Evolutionary conservation across 2,888 invertebrate genomes (phyloP).

Genomic region (Drosophila tanythrix): DNA sequence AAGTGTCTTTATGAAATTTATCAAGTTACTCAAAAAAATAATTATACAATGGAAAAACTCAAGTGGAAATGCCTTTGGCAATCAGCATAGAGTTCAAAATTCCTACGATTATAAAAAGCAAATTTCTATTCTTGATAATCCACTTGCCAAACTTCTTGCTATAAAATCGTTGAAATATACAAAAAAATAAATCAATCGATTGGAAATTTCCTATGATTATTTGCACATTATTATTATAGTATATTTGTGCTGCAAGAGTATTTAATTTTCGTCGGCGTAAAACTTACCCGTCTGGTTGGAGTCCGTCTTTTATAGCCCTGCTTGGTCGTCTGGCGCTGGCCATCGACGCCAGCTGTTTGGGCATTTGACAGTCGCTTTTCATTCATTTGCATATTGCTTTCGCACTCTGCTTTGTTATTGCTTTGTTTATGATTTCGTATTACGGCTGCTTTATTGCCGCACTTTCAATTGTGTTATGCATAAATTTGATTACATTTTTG

Average conservation of each 20-base stretch:
- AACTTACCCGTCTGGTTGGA: background rate
- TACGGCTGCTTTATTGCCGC: constrained; percentile 65
- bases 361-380: constrained; percentile 73
- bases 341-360: constrained; percentile 67
- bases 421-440: constrained; percentile 73
- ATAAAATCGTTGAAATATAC: background rate
- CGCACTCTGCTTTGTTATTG: constrained; percentile 66
- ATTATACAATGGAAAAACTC: background rate
- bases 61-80: background rate
- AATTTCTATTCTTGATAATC: background rate
- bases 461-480: constrained; percentile 69
- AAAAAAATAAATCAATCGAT: background rate
- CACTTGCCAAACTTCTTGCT: background rate
- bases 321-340: constrained; percentile 15
- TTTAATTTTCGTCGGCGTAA: background rate
- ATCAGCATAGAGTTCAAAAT: background rate
- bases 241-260: constrained; percentile 9
- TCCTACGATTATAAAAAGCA: background rate
- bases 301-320: constrained; percentile 11
- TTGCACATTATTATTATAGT: background rate
- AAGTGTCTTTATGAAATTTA: background rate
- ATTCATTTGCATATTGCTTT: constrained; percentile 78
- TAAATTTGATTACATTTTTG: constrained; percentile 72
- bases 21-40: background rate
- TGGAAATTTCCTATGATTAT: background rate